A percentile compares a stretch with the other conserved stretches of the same genome.
Evolutionary conservation across 2,113 vertebrate species (phyloP).

Genomic region (Alectura lathami): DNA sequence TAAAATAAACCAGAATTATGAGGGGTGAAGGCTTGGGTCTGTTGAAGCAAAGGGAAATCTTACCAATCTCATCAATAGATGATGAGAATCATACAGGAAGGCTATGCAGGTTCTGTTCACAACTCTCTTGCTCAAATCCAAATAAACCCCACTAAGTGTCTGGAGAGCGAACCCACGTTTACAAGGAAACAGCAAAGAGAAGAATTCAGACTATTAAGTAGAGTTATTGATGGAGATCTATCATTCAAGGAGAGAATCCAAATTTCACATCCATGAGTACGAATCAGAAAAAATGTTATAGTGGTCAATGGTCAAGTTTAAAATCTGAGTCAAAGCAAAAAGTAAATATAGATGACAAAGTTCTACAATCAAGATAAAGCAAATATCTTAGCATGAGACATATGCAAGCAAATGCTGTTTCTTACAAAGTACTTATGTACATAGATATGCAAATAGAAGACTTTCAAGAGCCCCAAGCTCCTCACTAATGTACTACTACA

Average conservation of each 20-base stretch:
- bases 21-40: neutral
- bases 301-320: neutral
- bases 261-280: neutral
- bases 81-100: neutral
- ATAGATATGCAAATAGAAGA: neutral
- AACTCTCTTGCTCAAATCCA: neutral
- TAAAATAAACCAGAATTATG: neutral
- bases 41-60: neutral
- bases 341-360: neutral
- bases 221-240: neutral
- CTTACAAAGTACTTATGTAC: neutral
- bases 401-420: neutral
- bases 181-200: neutral
- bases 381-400: neutral
- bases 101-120: neutral
- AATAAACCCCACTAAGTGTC: neutral
- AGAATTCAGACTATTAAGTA: neutral
- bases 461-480: neutral
- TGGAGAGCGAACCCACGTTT: neutral
- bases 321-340: neutral
- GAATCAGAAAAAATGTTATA: neutral
- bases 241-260: neutral
- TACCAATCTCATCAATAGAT: neutral
- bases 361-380: neutral
- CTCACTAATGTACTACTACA: accelerated